Evolutionary conservation across 2,113 vertebrate genomes (phyloP), one percentile per base, ranked within the genome.

Genomic region (Zeus faber): DNA sequence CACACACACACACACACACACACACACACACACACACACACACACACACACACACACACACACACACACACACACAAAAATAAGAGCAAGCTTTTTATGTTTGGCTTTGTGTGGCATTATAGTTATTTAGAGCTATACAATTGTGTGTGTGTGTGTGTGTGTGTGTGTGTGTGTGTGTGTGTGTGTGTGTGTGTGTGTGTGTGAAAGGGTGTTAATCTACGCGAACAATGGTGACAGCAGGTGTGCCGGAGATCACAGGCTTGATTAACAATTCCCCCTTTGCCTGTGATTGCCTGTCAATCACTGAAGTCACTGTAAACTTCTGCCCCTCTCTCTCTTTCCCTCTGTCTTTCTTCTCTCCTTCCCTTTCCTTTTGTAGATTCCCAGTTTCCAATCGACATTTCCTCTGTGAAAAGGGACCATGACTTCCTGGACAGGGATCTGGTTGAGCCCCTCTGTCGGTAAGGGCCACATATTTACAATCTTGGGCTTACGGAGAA

Each of bases 341-440:
- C 46, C 35, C 50, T 31, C 27, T 52, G 27, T 21, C 37, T 23
- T 21, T 37, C 35, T 24, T 21, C 21, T 2, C 23, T 14, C 48
- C 14, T 20, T 22, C 1, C 37, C 18, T 21, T 5, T 40, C 1
- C 3, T 18, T 20, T 41, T 21, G 6, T 6, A 98, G 96, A 98
- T 84, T 93, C 91, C 25, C 94, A 93, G 66, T 95, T 98, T 79
- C 95, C 97, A 23, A 91, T 99, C 72, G 92, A 99, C 78, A 96
- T 99, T 85, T 86, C 86, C 33, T 90, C 92, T 33, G 97, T 99
- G 70, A 96, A 96, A 89, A 93, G 89, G 56, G 97, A 99, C 80
- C 97, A 99, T 84, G 96, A 99, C 84, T 99, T 99, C 83, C 89
- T 99, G 73, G 96, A 98, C 74, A 92, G 91, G 79, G 96, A 99